Conservation (phyloP, 2,797 vertebrate species). For the Sorex maritimensis region DNA sequence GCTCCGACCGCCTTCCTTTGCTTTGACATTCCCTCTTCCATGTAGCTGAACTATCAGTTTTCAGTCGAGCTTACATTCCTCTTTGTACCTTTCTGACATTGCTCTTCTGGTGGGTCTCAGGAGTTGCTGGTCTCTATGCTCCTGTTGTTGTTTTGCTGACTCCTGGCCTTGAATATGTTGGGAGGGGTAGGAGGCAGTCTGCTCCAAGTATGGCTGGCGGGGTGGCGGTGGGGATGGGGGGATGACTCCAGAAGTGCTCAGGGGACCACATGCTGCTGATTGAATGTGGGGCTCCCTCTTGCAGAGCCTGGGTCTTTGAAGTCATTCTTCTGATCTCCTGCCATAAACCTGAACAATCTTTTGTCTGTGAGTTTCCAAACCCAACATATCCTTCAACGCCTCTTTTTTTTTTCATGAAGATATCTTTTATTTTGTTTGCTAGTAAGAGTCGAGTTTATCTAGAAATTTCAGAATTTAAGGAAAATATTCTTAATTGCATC, state of each 20-base stretch:
- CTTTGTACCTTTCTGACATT: neutral
- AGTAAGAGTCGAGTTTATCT: neutral
- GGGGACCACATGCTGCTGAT: no score
- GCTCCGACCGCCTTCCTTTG: no score
- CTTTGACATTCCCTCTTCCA: no score
- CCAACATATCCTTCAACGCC: neutral
- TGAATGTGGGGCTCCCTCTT: no score
- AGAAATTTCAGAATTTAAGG: neutral
- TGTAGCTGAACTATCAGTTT: no score
- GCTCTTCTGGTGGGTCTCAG: neutral
- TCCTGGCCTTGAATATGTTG: no score
- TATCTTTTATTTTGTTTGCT: constrained; percentile 41
- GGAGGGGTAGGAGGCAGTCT: no score
- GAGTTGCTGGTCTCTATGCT: neutral
- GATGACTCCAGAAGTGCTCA: no score
- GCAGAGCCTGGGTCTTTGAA: no score
- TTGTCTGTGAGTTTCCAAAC: constrained; percentile 53
- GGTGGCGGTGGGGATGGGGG: no score
- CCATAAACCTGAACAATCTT: neutral
- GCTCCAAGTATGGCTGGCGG: no score
- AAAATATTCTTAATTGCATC: neutral
- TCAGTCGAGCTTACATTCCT: neutral
- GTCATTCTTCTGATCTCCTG: neutral
- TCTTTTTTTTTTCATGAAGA: neutral
- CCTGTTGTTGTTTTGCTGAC: constrained; percentile 8